Evolutionary conservation across 2,113 vertebrate species (phyloP), one percentile per base, ranked within the genome.

Genomic region (Pipa parva): DNA sequence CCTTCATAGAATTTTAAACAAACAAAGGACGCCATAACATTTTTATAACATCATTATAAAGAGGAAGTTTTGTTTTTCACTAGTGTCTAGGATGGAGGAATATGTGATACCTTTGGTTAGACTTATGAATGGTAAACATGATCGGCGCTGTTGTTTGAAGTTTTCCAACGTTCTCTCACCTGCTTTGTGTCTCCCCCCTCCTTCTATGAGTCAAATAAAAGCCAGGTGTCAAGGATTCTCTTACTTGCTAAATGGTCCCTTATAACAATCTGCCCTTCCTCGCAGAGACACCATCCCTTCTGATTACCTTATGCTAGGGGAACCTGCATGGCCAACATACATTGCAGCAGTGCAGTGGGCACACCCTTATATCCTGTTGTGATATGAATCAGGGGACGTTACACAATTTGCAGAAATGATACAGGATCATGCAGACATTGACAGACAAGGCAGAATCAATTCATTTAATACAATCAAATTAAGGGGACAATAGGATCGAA

Each of bases 131-230:
- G 25, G 59, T 46, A 61, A 61, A 61, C 39, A 48, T 48, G 25
- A 61, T 27, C 25, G 12, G 21, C 12, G 20, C 25, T 28, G 5
- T 5, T 55, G 51, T 28, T 55, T 55, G 52, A 55, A n/a, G 25
- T 55, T 57, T 36, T 13, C 9, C 52, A 55, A 55, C 27, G 27
- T 26, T 7, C 36, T 46, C 60, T 63, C 60, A 63, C 60, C 60
- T 63, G 60, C n/a, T n/a, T n/a, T n/a, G 45, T 48, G 46, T 51
- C 45, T 63, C 12, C 42, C 59, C 42, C 59, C 60, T 22, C 60
- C 46, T 27, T 27, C 60, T 20, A 18, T 18, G 5, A 31, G 15
- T 29, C 42, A 62, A 51, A 63, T 50, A 51, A 63, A 50, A 63
- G 60, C 60, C 60, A 63, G 60, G 60, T 63, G 60, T 50, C 28